phyloP scores from a whole-genome alignment of 2,113 vertebrate genomes.

The Aspidoscelis tigris region DNA sequence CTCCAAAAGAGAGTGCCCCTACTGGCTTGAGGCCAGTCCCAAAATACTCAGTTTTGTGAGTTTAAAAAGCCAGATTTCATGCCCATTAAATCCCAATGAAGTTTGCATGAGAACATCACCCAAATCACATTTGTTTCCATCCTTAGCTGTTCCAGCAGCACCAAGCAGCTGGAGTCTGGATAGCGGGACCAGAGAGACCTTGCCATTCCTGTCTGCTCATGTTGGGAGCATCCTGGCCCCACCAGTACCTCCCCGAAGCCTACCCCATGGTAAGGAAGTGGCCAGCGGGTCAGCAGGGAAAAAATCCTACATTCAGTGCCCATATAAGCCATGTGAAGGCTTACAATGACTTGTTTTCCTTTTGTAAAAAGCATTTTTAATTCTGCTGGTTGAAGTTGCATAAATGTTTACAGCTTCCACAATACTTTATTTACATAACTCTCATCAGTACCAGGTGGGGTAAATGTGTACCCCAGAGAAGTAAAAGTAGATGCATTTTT shows the following conservation, averaged over 20 bases:
- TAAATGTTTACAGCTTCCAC: slow-evolving; percentile 26
- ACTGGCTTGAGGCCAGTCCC: slow-evolving; percentile 8
- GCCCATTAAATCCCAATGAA: slow-evolving; percentile 26
- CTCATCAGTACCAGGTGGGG: too few species aligned
- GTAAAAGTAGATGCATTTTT: too few species aligned
- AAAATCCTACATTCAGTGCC: slow-evolving; percentile 33
- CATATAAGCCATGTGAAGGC: slow-evolving; percentile 34
- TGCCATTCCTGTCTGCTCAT: slow-evolving; percentile 88
- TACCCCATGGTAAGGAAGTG: slow-evolving; percentile 85
- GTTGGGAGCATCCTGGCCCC: slow-evolving; percentile 84
- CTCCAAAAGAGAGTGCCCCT: not conserved
- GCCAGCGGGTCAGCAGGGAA: slow-evolving; percentile 61
- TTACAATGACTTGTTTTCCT: not conserved
- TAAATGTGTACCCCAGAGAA: too few species aligned
- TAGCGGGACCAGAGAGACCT: slow-evolving; percentile 88
- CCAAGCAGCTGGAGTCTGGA: slow-evolving; percentile 93
- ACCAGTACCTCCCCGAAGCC: slow-evolving; percentile 87
- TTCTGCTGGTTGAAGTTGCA: slow-evolving; percentile 43
- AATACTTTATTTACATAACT: not conserved
- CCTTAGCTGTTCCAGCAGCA: slow-evolving; percentile 85
- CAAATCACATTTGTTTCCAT: slow-evolving; percentile 74
- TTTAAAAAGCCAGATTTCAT: slow-evolving; percentile 31
- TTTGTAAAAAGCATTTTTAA: slow-evolving; percentile 32
- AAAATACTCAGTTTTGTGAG: slow-evolving; percentile 8
- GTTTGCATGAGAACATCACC: slow-evolving; percentile 54